A percentile compares a stretch with the other conserved stretches of the same genome.
phyloP scores from a whole-genome alignment of 2,888 invertebrate genomes.

The Rhopalosiphum nymphaeae region DNA sequence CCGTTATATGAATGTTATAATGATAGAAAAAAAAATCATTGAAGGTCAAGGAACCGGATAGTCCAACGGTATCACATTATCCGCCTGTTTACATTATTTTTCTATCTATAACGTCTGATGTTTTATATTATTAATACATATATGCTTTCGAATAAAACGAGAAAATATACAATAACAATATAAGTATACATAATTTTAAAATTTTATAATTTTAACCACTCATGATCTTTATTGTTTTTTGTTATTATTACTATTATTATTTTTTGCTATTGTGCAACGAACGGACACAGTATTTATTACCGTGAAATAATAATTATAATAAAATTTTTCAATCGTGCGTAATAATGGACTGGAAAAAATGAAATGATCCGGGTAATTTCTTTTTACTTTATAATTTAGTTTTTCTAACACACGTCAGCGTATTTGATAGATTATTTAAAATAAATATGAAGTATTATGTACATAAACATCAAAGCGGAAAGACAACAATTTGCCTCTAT shows the following conservation, averaged over 20 bases:
- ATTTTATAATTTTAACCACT: neutral
- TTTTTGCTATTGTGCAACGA: neutral
- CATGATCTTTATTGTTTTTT: neutral
- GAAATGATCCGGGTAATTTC: slow-evolving; percentile 6
- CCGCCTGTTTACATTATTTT: slow-evolving; percentile 6
- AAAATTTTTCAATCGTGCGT: slow-evolving; percentile 11
- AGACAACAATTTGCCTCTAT: neutral
- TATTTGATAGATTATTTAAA: neutral
- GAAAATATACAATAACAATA: slow-evolving; percentile 2
- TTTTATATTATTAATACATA: neutral
- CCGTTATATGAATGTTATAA: slow-evolving; percentile 43
- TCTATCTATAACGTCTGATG: neutral
- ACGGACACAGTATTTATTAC: slow-evolving; percentile 1
- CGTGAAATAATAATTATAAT: slow-evolving; percentile 13
- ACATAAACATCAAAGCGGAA: slow-evolving; percentile 18
- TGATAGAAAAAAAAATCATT: neutral
- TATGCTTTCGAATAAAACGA: neutral
- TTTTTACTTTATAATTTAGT: slow-evolving; percentile 27
- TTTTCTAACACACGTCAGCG: slow-evolving; percentile 30
- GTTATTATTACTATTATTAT: neutral
- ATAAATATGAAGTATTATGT: neutral
- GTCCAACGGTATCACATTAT: slow-evolving; percentile 51
- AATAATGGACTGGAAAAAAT: slow-evolving; percentile 1
- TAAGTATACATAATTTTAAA: neutral
- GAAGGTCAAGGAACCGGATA: slow-evolving; percentile 59